These are phyloP conservation scores for Heteromurus nitidus DNA, from an alignment of 2,888 invertebrate species.

Conservation along the genomic window DNA sequence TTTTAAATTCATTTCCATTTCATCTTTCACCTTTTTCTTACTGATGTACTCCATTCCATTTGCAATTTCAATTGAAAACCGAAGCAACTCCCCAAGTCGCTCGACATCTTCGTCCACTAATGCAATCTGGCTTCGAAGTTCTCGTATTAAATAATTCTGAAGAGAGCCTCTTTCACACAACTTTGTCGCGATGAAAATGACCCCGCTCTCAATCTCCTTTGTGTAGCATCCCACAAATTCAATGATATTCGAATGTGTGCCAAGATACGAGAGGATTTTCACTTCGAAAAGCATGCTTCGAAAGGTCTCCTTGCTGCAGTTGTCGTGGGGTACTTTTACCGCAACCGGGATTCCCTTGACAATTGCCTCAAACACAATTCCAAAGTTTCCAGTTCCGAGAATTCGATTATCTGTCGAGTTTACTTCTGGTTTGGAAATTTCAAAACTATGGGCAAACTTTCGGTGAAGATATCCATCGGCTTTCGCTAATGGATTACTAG, in stretches of 20 bases:
- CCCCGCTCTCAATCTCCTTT: background rate
- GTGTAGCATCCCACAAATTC: conserved; percentile 8
- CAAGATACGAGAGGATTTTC: conserved; percentile 13
- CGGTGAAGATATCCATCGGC: too few species aligned
- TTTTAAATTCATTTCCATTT: too few species aligned
- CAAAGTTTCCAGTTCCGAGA: background rate
- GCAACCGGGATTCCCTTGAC: background rate
- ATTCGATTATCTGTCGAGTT: background rate
- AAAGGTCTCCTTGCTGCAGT: background rate
- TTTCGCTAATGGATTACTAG: too few species aligned
- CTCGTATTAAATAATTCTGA: background rate
- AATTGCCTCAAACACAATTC: background rate
- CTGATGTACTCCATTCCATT: conserved; percentile 19
- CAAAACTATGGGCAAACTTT: background rate
- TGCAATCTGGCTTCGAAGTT: too few species aligned
- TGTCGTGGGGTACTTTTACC: background rate
- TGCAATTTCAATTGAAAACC: conserved; percentile 12
- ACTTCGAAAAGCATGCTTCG: conserved; percentile 7
- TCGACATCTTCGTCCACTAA: background rate
- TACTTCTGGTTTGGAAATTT: background rate
- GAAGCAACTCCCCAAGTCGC: background rate
- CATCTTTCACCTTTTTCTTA: background rate
- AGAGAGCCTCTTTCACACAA: conserved; percentile 2
- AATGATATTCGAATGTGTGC: conserved; percentile 7
- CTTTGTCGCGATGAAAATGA: conserved; percentile 1